Evolutionary conservation across 2,113 vertebrate genomes (phyloP).

Genomic region (Machaerirhynchus nigripectus): DNA sequence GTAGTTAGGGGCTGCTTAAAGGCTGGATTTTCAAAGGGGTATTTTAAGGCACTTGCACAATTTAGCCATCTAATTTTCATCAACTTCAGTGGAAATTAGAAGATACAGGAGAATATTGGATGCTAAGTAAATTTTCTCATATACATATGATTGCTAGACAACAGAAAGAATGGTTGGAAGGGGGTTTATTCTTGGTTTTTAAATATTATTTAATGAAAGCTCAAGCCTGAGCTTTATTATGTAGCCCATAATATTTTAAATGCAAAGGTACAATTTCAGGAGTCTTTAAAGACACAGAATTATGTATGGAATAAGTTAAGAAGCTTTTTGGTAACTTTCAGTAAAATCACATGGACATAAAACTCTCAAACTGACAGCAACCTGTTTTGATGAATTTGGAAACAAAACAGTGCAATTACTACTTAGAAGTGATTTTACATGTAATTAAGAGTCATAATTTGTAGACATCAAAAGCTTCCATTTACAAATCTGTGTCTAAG

Average conservation of each 20-base stretch:
- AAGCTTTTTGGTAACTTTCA: background rate
- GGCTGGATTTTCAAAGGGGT: background rate
- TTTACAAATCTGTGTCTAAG: slow-evolving; percentile 26
- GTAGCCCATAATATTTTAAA: background rate
- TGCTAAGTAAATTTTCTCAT: background rate
- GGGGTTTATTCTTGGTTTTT: accelerated
- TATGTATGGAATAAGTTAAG: background rate
- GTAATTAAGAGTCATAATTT: slow-evolving; percentile 17
- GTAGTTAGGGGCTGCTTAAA: background rate
- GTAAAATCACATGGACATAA: background rate
- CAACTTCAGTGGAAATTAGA: background rate
- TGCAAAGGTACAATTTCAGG: background rate
- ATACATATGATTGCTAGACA: background rate
- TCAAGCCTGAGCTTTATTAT: background rate
- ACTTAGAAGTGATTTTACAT: background rate
- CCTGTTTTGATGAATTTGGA: background rate
- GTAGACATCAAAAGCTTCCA: slow-evolving; percentile 51
- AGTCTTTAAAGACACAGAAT: background rate
- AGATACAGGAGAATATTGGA: background rate
- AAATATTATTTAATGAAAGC: background rate
- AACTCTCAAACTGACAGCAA: background rate
- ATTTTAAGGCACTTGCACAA: background rate
- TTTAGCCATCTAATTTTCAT: background rate
- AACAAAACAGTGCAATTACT: background rate
- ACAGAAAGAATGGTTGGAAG: background rate